A percentile compares a stretch with the other conserved stretches of the same genome.
Conservation (phyloP, 1,140 invertebrate species). For the Probaryconus sp. region DNA sequence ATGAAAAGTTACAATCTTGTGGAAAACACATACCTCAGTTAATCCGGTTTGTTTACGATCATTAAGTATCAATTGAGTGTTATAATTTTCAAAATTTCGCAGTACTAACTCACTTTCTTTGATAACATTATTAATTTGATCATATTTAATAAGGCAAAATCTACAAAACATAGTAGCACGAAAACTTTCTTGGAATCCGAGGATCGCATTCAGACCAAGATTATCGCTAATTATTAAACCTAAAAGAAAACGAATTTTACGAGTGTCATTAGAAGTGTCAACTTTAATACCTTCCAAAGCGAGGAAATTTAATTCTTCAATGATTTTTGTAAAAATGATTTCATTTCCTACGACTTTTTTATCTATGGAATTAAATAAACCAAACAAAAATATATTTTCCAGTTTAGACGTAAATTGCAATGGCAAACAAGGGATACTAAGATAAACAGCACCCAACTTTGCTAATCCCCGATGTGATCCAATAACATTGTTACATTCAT, state of each 20-base stretch:
- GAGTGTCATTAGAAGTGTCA: neutral
- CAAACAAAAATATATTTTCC: constrained; percentile 29
- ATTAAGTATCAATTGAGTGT: neutral
- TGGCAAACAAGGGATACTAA: constrained; percentile 16
- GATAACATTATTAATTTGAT: no score
- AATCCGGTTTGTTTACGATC: constrained; percentile 51
- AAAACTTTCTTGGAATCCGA: constrained; percentile 19
- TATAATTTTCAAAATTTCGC: constrained; percentile 11
- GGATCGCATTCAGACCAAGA: constrained; percentile 4
- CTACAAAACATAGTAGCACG: neutral
- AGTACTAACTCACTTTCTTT: neutral
- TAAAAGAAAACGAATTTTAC: constrained; percentile 7
- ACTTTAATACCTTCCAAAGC: neutral
- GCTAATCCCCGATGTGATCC: constrained; percentile 6
- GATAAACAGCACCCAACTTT: constrained; percentile 6
- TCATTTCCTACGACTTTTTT: neutral
- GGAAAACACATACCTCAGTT: constrained; percentile 67
- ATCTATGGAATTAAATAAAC: constrained; percentile 13
- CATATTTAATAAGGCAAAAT: no score
- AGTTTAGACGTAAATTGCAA: constrained; percentile 5
- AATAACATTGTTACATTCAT: constrained; percentile 19
- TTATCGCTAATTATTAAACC: neutral
- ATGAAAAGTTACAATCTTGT: constrained; percentile 66
- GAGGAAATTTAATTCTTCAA: constrained; percentile 23
- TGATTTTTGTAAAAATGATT: constrained; percentile 3